phyloP scores from a whole-genome alignment of 2,113 vertebrate genomes.

The Mixornis gularis region DNA sequence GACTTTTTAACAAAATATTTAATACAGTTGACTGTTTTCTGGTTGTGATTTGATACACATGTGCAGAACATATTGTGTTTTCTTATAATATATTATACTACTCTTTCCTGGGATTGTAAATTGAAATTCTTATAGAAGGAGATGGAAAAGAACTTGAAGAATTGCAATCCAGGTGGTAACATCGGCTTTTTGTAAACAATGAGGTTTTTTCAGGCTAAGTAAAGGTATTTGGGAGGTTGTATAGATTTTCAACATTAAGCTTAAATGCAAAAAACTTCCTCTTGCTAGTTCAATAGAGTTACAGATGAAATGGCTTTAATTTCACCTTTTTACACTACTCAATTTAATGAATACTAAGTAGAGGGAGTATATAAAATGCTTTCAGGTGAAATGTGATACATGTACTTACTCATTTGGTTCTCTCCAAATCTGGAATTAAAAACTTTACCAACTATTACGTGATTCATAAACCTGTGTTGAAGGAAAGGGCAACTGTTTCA shows the following conservation, averaged over 20 bases:
- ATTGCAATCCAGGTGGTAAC: background rate
- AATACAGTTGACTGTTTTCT: background rate
- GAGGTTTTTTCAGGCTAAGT: background rate
- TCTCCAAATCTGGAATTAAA: conserved; percentile 1
- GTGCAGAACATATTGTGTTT: background rate
- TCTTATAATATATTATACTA: background rate
- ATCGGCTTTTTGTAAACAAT: background rate
- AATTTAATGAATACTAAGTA: background rate
- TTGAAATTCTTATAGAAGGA: background rate
- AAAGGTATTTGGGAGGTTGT: background rate
- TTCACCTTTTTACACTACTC: background rate
- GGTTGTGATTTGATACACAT: background rate
- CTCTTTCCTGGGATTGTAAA: background rate
- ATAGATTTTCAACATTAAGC: background rate
- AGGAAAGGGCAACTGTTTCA: background rate
- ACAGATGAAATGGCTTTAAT: background rate
- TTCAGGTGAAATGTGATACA: background rate
- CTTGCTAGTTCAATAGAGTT: background rate
- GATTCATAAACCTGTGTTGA: conserved; percentile 1
- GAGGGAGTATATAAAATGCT: background rate
- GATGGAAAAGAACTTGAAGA: background rate
- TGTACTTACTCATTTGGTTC: background rate
- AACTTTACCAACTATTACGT: background rate
- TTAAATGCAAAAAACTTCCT: background rate
- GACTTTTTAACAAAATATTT: background rate